Evolutionary conservation across 2,888 invertebrate genomes (phyloP).

Genomic region (Carterocephalus palaemon): DNA sequence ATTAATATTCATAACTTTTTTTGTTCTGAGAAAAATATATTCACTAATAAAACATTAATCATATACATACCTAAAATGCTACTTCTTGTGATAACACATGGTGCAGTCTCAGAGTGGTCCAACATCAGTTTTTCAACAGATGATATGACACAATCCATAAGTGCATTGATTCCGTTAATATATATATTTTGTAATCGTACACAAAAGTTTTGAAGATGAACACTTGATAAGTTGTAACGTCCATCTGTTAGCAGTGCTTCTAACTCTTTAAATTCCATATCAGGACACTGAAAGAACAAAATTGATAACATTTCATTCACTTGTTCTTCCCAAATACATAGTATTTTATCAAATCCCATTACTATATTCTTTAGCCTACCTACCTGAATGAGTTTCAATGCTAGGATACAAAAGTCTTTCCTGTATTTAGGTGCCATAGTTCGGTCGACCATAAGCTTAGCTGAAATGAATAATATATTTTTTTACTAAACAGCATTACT

Average conservation of each 20-base stretch:
- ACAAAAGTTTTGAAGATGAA: slow-evolving; percentile 80
- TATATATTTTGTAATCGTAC: slow-evolving; percentile 78
- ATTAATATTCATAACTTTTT: background rate
- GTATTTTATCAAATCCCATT: no score
- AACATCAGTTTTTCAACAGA: slow-evolving; percentile 80
- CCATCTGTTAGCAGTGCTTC: slow-evolving; percentile 81
- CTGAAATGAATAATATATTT: slow-evolving; percentile 64
- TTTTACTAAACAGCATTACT: no score
- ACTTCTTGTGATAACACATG: slow-evolving; percentile 79
- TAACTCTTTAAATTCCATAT: slow-evolving; percentile 85
- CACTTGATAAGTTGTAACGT: slow-evolving; percentile 77
- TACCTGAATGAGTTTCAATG: slow-evolving; percentile 88
- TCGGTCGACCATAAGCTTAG: slow-evolving; percentile 71
- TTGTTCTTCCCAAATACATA: no score
- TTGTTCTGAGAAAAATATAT: background rate
- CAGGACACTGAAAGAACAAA: slow-evolving; percentile 81
- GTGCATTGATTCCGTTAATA: slow-evolving; percentile 81
- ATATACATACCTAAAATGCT: slow-evolving; percentile 81
- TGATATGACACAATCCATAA: slow-evolving; percentile 81
- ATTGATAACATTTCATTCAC: slow-evolving; percentile 16
- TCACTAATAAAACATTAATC: background rate
- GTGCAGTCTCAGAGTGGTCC: slow-evolving; percentile 68
- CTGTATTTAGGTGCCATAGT: slow-evolving; percentile 80
- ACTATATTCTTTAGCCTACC: no score
- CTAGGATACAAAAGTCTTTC: slow-evolving; percentile 88